These are phyloP conservation scores for Tetropium fuscum DNA, from an alignment of 2,888 invertebrate species.

Conservation along the genomic window DNA sequence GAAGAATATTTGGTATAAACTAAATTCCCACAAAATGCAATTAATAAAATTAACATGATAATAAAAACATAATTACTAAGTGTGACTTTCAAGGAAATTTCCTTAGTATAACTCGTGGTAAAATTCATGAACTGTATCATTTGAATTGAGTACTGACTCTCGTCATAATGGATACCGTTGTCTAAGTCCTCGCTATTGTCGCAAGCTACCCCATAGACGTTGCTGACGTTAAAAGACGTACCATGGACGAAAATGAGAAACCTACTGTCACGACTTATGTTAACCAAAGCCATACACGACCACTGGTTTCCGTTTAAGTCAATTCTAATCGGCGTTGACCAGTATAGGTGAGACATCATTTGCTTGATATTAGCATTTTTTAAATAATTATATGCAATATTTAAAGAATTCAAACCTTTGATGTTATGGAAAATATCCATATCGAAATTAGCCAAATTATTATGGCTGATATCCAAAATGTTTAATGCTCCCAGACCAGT, in stretches of 20 bases:
- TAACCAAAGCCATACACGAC: conserved; percentile 27
- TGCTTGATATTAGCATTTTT: conserved; percentile 28
- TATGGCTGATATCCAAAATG: conserved; percentile 30
- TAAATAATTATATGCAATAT: conserved; percentile 33
- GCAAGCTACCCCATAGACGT: conserved; percentile 35
- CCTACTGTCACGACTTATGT: conserved; percentile 22
- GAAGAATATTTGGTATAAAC: conserved; percentile 25
- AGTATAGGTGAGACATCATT: conserved; percentile 19
- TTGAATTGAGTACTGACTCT: background rate
- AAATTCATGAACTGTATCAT: conserved; percentile 17
- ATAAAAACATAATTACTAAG: conserved; percentile 19
- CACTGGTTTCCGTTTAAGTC: conserved; percentile 33
- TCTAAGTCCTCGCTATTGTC: conserved; percentile 12
- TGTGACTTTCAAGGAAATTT: conserved; percentile 27
- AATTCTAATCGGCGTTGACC: conserved; percentile 31
- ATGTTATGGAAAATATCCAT: conserved; percentile 35
- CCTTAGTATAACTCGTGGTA: background rate
- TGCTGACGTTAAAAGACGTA: conserved; percentile 31
- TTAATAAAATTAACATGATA: conserved; percentile 15
- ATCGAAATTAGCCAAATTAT: conserved; percentile 28
- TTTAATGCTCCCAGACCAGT: conserved; percentile 21
- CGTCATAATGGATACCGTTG: background rate
- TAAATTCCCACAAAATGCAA: conserved; percentile 19
- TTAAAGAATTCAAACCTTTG: conserved; percentile 20
- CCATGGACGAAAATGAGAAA: conserved; percentile 13